A percentile compares a stretch with the other conserved stretches of the same genome.
Evolutionary conservation across 2,888 invertebrate genomes (phyloP).

Genomic region (Spilosoma lubricipeda): DNA sequence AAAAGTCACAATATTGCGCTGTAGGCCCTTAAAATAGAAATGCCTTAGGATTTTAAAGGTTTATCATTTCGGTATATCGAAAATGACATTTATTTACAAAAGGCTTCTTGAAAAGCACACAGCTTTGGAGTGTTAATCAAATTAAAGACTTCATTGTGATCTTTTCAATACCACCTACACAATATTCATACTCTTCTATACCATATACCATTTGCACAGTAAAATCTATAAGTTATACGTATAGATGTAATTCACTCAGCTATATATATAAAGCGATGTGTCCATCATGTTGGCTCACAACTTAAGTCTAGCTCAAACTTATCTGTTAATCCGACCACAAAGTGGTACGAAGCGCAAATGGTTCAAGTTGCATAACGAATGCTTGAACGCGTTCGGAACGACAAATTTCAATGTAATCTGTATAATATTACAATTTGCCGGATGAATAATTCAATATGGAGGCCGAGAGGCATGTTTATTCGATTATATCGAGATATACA

Average conservation of each 20-base stretch:
- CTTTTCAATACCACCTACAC: neutral
- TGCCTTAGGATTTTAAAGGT: neutral
- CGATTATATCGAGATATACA: constrained; percentile 67
- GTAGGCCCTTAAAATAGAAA: neutral
- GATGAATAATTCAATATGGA: constrained; percentile 81
- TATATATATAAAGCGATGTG: neutral
- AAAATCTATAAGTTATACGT: neutral
- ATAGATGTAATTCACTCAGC: neutral
- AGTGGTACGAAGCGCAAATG: constrained; percentile 36
- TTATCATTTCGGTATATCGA: neutral
- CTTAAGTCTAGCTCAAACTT: neutral
- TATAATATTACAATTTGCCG: constrained; percentile 82
- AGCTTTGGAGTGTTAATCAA: neutral
- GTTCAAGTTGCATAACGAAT: constrained; percentile 54
- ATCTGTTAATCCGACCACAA: constrained; percentile 12
- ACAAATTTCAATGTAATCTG: constrained; percentile 78
- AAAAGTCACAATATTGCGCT: neutral
- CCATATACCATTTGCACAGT: no score
- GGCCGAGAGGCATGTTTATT: constrained; percentile 68
- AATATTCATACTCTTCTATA: neutral
- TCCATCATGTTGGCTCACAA: neutral
- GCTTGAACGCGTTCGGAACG: constrained; percentile 59
- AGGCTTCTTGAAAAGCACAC: neutral
- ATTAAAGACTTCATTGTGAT: neutral
- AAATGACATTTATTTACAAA: neutral